These are phyloP conservation scores for Amiota mariae DNA, from an alignment of 2,888 invertebrate genomes.

Conservation along the genomic window DNA sequence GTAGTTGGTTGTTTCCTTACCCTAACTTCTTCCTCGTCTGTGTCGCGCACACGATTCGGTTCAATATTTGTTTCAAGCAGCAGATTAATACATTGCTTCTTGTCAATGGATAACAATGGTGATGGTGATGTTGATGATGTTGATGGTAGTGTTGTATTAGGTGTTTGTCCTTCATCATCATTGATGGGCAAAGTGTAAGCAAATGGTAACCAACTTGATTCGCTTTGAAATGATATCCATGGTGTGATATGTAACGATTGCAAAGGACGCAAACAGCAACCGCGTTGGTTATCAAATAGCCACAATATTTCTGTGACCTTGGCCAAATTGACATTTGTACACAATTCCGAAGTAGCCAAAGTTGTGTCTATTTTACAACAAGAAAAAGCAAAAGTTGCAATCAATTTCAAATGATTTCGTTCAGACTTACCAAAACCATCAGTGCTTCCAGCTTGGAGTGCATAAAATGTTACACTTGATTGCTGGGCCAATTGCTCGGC, in stretches of 20 bases:
- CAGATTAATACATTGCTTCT: constrained; percentile 60
- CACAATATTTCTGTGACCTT: constrained; percentile 73
- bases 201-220: constrained; percentile 72
- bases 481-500: constrained; percentile 77
- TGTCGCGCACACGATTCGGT: constrained; percentile 44
- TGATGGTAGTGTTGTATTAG: no score
- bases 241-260: constrained; percentile 74
- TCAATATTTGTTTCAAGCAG: constrained; percentile 70
- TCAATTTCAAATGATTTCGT: neutral
- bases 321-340: constrained; percentile 69
- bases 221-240: constrained; percentile 75
- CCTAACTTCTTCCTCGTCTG: constrained; percentile 52
- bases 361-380: constrained; percentile 61
- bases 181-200: constrained; percentile 50
- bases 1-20: constrained; percentile 54
- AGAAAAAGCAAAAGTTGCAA: neutral
- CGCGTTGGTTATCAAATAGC: constrained; percentile 70
- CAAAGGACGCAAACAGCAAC: constrained; percentile 71
- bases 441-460: constrained; percentile 73
- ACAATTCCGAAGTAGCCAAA: constrained; percentile 71
- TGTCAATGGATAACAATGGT: constrained; percentile 47
- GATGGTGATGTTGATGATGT: no score
- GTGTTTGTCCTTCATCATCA: constrained; percentile 29
- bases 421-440: constrained; percentile 71
- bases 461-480: constrained; percentile 78